Evolutionary conservation across 2,888 invertebrate genomes (phyloP), one percentile per base, ranked within the genome.

Genomic region (Glaucopsyche alexis): DNA sequence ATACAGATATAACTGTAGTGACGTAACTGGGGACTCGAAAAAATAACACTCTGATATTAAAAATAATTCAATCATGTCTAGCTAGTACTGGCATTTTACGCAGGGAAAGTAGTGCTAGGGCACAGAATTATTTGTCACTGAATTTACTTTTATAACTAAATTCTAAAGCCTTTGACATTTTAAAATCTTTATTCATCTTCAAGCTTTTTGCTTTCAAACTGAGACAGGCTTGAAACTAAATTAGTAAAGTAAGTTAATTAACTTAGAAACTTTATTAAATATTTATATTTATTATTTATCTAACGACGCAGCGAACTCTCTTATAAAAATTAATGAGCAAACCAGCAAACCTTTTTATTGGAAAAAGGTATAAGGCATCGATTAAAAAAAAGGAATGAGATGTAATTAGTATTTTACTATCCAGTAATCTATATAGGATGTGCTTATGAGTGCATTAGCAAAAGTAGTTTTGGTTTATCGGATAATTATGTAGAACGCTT

Each of bases 401-500:
- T 7, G 42, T 42, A 42, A 1, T 42, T 8, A 42, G 42, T 42
- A 42, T 42, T 42, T 8, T 42, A 42, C 8, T 42, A 8, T 6
- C 8, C 7, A 49, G 70, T 40, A 66, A 40, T 5, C 42, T 45
- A 19, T 49, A 69, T n/a, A 71, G 55, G 29, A 13, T 38, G 42
- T 42, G 14, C 19, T 69, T 40, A 19, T 60, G 55, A 13, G 55
- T 19, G 45, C 42, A 60, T 16, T 60, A 29, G 60, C n/a, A 38
- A 55, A 71, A 60, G 60, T 19, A 71, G 3, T 65, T 19, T n/a
- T 71, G 42, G 66, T 42, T 66, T 40, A 66, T 42, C 66, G 66
- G n/a, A 66, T 66, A 66, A 66, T 66, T 66, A 66, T 66, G 40
- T 40, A 83, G 79, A 29, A 74, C 60, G 75, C 84, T 82, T 79